Conservation (phyloP, 2,888 invertebrate species). For the Paralinhomoeus sp. region DNA sequence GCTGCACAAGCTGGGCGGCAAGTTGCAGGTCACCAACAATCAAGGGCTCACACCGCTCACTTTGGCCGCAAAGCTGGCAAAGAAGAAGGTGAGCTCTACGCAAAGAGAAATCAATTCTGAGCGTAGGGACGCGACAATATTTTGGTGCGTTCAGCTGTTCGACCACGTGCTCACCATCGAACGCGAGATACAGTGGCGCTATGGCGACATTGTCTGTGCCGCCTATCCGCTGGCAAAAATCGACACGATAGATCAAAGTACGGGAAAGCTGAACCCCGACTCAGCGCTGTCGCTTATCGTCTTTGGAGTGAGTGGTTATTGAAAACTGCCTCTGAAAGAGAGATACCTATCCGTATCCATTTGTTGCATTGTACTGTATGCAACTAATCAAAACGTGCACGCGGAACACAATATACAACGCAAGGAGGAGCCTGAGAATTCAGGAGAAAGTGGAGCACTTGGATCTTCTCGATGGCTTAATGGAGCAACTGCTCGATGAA, state of each 20-base stretch:
- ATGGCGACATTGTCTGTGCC: slow-evolving; percentile 73
- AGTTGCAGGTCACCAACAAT: slow-evolving; percentile 31
- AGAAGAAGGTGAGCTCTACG: slow-evolving; percentile 20
- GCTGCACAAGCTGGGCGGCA: slow-evolving; percentile 73
- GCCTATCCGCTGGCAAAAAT: slow-evolving; percentile 82
- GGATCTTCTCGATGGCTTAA: slow-evolving; percentile 72
- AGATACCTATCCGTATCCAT: too few species aligned
- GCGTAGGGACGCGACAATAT: background rate
- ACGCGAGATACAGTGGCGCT: slow-evolving; percentile 88
- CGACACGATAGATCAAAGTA: slow-evolving; percentile 74
- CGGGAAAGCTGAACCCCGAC: slow-evolving; percentile 75
- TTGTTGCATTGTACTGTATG: too few species aligned
- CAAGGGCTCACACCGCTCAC: slow-evolving; percentile 69
- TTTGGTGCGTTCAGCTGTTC: slow-evolving; percentile 41
- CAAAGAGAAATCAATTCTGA: background rate
- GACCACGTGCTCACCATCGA: slow-evolving; percentile 88
- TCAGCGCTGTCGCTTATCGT: slow-evolving; percentile 84
- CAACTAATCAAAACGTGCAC: too few species aligned
- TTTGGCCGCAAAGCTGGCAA: slow-evolving; percentile 68
- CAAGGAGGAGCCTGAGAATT: too few species aligned
- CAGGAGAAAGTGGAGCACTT: slow-evolving; percentile 82
- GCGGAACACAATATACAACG: too few species aligned
- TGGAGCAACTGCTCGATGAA: slow-evolving; percentile 73
- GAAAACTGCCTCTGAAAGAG: too few species aligned
- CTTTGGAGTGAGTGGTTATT: slow-evolving; percentile 64